These are phyloP conservation scores for Ahaetulla prasina DNA, from an alignment of 2,113 vertebrate genomes.

Conservation along the genomic window DNA sequence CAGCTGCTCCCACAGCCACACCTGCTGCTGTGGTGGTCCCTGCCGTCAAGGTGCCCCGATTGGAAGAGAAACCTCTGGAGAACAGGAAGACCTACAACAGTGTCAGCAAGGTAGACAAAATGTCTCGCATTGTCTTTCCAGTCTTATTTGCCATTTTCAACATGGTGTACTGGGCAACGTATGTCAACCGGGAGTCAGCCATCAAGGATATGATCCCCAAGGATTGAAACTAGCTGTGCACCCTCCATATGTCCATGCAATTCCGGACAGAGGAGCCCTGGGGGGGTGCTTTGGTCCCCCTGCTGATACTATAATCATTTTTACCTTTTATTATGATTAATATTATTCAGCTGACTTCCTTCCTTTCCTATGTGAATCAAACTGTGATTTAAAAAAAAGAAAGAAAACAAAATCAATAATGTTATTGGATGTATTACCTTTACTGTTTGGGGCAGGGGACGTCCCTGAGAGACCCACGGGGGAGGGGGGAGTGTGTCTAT, in stretches of 20 bases:
- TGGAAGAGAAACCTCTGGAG: slow-evolving; percentile 87
- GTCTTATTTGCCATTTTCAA: slow-evolving; percentile 99
- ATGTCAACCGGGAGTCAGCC: slow-evolving; percentile 92
- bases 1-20: slow-evolving; percentile 51
- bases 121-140: slow-evolving; percentile 97
- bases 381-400: slow-evolving; percentile 36
- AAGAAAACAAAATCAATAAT: slow-evolving; percentile 17
- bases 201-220: slow-evolving; percentile 91
- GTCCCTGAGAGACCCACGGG: neutral
- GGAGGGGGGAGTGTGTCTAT: slow-evolving; percentile 51
- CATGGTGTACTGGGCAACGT: slow-evolving; percentile 96
- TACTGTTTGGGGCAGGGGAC: slow-evolving; percentile 30
- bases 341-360: slow-evolving; percentile 28
- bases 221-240: slow-evolving; percentile 70
- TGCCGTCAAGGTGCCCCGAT: slow-evolving; percentile 68
- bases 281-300: slow-evolving; percentile 43
- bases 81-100: slow-evolving; percentile 97
- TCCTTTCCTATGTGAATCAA: slow-evolving; percentile 47
- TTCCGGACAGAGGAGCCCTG: slow-evolving; percentile 50
- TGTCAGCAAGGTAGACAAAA: slow-evolving; percentile 99
- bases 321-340: slow-evolving; percentile 34
- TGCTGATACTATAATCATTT: slow-evolving; percentile 18
- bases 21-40: slow-evolving; percentile 57
- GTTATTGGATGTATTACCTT: slow-evolving; percentile 23
- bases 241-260: slow-evolving; percentile 62